Evolutionary conservation across 2,797 vertebrate species (phyloP), one percentile per base, ranked within the genome.

Genomic region (Paguma larvata): DNA sequence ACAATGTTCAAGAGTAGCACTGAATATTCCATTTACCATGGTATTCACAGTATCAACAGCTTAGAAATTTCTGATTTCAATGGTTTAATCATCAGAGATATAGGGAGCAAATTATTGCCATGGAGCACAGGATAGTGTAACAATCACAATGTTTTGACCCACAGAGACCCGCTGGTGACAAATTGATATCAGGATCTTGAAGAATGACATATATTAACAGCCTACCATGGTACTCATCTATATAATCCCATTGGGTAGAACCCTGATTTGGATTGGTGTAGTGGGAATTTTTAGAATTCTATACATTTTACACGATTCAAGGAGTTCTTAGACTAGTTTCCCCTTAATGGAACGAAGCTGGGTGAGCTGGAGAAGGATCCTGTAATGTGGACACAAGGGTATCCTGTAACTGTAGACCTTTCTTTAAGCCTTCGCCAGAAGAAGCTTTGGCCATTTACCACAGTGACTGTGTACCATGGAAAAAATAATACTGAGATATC

Each of bases 381-480:
- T 67, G 41, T 3, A 89, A 12, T 21, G 12, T n/a, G 18, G 11
- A 23, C 16, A 51, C 0, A 38, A 6, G 6, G 2, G 0, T 59
- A 16, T 8, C 46, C 2, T 27, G 23, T 38, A 51, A 56, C 1
- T 32, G 7, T 27, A 51, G 62, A 30, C 15, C 34, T 53, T 90
- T 44, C 38, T 73, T 16, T 62, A 53, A 79, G 3, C 1, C 53
- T 84, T 65, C 10, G 1, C 27, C 23, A 14, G 30, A 96, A 21
- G 6, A 25, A 38, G 2, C 34, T 75, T 11, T 48, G 56, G 2
- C 18, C 12, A 34, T 48, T 62, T 59, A 67, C 8, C 21, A 14
- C 8, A 51, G 25, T 34, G 67, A 83, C 14, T 44, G 19, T 53
- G 27, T 14, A 38, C 16, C 19, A 2, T 80, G 11, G 14, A 73